These are phyloP conservation scores for Chrysochloris asiatica DNA, from an alignment of 2,113 vertebrate genomes.

Conservation along the genomic window DNA sequence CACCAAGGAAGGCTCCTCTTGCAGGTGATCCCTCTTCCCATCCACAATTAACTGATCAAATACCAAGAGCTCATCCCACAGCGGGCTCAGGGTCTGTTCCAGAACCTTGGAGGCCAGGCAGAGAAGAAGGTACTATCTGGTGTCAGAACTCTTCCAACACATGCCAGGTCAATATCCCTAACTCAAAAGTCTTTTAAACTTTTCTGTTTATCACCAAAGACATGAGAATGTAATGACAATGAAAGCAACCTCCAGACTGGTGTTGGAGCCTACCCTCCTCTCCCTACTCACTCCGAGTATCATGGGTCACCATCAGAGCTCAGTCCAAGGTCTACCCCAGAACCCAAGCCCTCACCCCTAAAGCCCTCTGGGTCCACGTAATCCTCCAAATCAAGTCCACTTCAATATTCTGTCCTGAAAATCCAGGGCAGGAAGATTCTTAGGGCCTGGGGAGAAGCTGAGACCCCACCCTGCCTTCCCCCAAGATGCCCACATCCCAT, in stretches of 20 bases:
- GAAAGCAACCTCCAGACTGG: neutral
- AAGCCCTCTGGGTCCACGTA: neutral
- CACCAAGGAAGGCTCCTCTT: slow-evolving; percentile 90
- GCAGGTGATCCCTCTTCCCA: slow-evolving; percentile 90
- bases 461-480: neutral
- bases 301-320: neutral
- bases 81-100: slow-evolving; percentile 91
- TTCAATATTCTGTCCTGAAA: neutral
- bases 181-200: neutral
- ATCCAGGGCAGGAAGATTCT: neutral
- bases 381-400: neutral
- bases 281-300: too few species aligned
- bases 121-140: neutral
- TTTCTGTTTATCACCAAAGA: neutral
- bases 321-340: neutral
- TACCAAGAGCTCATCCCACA: slow-evolving; percentile 93
- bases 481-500: neutral
- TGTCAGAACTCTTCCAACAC: neutral
- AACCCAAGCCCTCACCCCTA: neutral
- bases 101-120: slow-evolving; percentile 83
- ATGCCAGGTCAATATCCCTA: neutral
- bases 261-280: too few species aligned
- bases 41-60: slow-evolving; percentile 93
- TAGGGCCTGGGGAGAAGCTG: neutral
- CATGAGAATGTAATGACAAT: neutral